phyloP scores from a whole-genome alignment of 2,113 vertebrate species.

The Apistogramma diplotaenia region DNA sequence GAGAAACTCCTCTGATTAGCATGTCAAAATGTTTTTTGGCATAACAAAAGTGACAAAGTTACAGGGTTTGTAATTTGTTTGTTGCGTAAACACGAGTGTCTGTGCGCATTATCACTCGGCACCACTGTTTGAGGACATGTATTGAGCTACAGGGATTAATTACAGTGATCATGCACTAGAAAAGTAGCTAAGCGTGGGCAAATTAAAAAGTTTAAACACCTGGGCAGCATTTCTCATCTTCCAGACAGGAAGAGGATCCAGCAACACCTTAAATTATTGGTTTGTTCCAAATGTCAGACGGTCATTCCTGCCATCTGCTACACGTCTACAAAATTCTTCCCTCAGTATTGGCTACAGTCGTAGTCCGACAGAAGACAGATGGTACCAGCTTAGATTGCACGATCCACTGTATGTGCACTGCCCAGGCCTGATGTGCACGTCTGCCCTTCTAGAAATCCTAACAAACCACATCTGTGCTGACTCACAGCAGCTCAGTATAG shows the following conservation, averaged over 20 bases:
- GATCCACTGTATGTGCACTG: background rate
- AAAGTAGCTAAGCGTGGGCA: background rate
- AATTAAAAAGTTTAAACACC: background rate
- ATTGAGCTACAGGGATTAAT: background rate
- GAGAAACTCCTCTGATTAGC: background rate
- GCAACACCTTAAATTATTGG: background rate
- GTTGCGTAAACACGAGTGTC: background rate
- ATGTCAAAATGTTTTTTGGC: background rate
- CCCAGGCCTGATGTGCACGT: conserved; percentile 2
- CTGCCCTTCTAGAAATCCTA: conserved; percentile 7
- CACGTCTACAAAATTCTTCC: background rate
- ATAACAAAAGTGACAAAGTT: background rate
- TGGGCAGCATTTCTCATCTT: background rate
- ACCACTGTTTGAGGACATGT: background rate
- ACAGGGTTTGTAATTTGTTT: background rate
- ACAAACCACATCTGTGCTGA: conserved; percentile 19
- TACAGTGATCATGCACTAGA: background rate
- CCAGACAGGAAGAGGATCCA: background rate
- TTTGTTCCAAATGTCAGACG: background rate
- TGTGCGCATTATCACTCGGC: background rate
- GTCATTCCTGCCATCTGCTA: conserved; percentile 12
- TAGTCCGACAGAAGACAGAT: conserved; percentile 9
- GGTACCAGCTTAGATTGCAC: background rate
- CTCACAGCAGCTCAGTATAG: background rate
- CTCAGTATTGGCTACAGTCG: background rate